Conservation (phyloP, 2,797 vertebrate genomes). For the Allobates femoralis region DNA sequence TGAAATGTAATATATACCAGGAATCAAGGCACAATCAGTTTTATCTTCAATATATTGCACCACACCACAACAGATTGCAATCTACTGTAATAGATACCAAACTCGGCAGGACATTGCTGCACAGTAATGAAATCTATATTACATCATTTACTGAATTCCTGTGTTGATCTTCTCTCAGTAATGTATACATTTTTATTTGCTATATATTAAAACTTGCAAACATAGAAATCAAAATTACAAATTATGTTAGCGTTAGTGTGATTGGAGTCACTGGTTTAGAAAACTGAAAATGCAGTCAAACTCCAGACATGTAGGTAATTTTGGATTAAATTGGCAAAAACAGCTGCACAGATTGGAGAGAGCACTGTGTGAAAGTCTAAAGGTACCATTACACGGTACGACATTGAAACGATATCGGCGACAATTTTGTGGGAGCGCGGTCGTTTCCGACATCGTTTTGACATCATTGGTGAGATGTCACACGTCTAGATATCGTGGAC, state of each 20-base stretch:
- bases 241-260: not conserved
- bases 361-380: not conserved
- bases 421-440: too few relatives aligned
- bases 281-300: not conserved
- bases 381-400: too few relatives aligned
- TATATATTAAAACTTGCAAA: not conserved
- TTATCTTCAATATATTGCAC: not conserved
- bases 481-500: too few relatives aligned
- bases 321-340: slow-evolving; percentile 3
- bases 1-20: slow-evolving; percentile 15
- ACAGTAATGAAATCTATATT: not conserved
- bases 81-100: slow-evolving; percentile 35
- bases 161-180: not conserved
- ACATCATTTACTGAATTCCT: not conserved
- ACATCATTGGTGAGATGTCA: too few relatives aligned
- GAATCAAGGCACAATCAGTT: slow-evolving; percentile 33
- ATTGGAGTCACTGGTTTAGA: not conserved
- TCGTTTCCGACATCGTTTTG: too few relatives aligned
- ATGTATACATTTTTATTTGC: not conserved
- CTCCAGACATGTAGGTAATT: not conserved
- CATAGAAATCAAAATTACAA: not conserved
- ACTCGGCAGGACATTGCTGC: slow-evolving; percentile 36
- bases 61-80: slow-evolving; percentile 27
- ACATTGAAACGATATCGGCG: too few relatives aligned
- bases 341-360: not conserved